Evolutionary conservation across 2,113 vertebrate genomes (phyloP).

Genomic region (Ariopsis seemanni): DNA sequence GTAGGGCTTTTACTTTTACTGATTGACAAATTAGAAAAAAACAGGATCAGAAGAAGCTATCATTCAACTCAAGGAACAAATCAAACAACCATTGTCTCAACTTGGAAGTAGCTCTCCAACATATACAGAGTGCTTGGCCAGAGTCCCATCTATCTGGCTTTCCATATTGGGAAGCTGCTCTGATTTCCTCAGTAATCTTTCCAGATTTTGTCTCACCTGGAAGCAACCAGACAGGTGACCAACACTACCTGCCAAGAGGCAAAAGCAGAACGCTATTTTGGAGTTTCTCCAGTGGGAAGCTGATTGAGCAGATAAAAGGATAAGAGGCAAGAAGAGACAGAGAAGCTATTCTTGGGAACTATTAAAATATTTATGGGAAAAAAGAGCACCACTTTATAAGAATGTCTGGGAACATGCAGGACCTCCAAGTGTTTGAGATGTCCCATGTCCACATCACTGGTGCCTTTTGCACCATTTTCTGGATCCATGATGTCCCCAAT

Average conservation of each 20-base stretch:
- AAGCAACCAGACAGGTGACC: not conserved
- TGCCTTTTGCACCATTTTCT: not conserved
- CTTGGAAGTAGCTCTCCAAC: not conserved
- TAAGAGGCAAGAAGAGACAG: not conserved
- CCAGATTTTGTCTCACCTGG: not conserved
- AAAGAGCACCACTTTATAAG: not conserved
- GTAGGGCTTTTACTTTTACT: not conserved
- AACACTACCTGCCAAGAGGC: not conserved
- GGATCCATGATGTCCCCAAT: not conserved
- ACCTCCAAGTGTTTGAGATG: not conserved
- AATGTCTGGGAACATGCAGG: not conserved
- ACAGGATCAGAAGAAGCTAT: not conserved
- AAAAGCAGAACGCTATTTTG: not conserved
- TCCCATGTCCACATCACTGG: not conserved
- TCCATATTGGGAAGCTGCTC: not conserved
- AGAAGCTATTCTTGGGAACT: not conserved
- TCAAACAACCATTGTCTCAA: too few relatives aligned
- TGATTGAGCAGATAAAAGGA: not conserved
- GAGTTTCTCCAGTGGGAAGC: not conserved
- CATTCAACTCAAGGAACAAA: not conserved
- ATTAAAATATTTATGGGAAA: not conserved
- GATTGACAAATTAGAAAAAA: not conserved
- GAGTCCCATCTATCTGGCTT: not conserved
- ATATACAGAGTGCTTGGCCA: too few relatives aligned
- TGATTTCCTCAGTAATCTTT: constrained; percentile 1